Percentiles rank a stretch among this genome's conserved stretches.
Conservation (phyloP, 2,888 invertebrate genomes). For the Lacanobia wlatinum region DNA sequence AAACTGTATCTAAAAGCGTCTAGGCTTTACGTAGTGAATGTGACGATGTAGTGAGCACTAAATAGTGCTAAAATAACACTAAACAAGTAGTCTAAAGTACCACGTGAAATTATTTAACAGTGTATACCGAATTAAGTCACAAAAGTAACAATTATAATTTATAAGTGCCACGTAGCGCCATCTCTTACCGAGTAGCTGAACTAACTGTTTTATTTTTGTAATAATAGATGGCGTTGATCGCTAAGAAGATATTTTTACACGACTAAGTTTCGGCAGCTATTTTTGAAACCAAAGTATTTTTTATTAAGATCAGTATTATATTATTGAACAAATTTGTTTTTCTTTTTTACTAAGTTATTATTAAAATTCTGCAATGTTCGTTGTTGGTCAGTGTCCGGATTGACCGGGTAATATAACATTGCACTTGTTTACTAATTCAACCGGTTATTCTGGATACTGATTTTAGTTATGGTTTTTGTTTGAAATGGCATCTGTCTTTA, state of each 20-base stretch:
- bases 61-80: slow-evolving; percentile 54
- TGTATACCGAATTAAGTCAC: slow-evolving; percentile 64
- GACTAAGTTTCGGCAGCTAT: slow-evolving; percentile 61
- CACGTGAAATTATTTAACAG: slow-evolving; percentile 38
- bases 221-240: slow-evolving; percentile 59
- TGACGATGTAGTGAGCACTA: slow-evolving; percentile 57
- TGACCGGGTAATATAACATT: slow-evolving; percentile 40
- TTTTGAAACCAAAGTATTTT: slow-evolving; percentile 55
- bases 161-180: slow-evolving; percentile 38
- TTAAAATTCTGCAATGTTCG: slow-evolving; percentile 53
- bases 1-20: slow-evolving; percentile 40
- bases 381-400: slow-evolving; percentile 39
- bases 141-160: slow-evolving; percentile 52
- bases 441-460: slow-evolving; percentile 32
- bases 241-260: slow-evolving; percentile 60
- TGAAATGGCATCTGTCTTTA: slow-evolving; percentile 35
- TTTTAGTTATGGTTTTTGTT: slow-evolving; percentile 36
- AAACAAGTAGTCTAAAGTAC: slow-evolving; percentile 56
- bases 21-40: slow-evolving; percentile 59
- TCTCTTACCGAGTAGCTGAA: slow-evolving; percentile 47
- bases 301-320: slow-evolving; percentile 62
- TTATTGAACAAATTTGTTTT: slow-evolving; percentile 61
- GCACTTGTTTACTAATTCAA: slow-evolving; percentile 60
- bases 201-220: slow-evolving; percentile 55
- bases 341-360: slow-evolving; percentile 51